A percentile compares a stretch with the other conserved stretches of the same genome.
Conservation (phyloP, 2,888 invertebrate species). For the Diogma glabrata region DNA sequence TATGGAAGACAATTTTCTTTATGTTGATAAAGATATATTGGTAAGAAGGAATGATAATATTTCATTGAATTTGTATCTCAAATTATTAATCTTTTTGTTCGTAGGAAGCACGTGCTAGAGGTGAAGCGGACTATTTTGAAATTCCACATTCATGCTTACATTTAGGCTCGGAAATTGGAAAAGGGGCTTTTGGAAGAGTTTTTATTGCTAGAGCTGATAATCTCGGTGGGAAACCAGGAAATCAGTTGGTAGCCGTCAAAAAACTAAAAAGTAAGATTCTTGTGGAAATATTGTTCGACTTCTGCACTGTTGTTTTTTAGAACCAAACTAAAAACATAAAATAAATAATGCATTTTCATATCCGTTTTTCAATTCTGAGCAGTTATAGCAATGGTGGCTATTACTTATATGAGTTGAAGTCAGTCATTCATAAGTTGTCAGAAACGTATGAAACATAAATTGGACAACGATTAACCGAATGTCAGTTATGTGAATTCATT, state of each 20-base stretch:
- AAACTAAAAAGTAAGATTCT: constrained; percentile 52
- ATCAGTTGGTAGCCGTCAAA: constrained; percentile 57
- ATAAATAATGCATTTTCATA: background rate
- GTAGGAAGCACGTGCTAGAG: constrained; percentile 29
- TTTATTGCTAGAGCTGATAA: constrained; percentile 51
- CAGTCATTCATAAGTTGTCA: too few relatives aligned
- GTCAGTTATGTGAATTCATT: too few relatives aligned
- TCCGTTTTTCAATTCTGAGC: background rate
- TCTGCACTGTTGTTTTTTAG: background rate
- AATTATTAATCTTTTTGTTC: background rate
- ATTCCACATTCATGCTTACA: constrained; percentile 28
- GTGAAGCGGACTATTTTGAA: constrained; percentile 30
- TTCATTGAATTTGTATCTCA: background rate
- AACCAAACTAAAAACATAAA: too few relatives aligned
- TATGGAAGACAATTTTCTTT: constrained; percentile 45
- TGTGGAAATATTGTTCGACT: too few relatives aligned
- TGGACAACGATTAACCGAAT: too few relatives aligned
- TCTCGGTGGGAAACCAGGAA: constrained; percentile 38
- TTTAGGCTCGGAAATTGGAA: constrained; percentile 45
- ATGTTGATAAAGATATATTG: constrained; percentile 44
- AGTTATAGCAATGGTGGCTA: too few relatives aligned
- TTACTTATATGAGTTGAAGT: too few relatives aligned
- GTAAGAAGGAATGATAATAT: constrained; percentile 29
- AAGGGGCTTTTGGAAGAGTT: constrained; percentile 66
- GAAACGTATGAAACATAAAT: too few relatives aligned